Evolutionary conservation across 1,140 invertebrate species (phyloP).

Genomic region (Homalodisca vitripennis): DNA sequence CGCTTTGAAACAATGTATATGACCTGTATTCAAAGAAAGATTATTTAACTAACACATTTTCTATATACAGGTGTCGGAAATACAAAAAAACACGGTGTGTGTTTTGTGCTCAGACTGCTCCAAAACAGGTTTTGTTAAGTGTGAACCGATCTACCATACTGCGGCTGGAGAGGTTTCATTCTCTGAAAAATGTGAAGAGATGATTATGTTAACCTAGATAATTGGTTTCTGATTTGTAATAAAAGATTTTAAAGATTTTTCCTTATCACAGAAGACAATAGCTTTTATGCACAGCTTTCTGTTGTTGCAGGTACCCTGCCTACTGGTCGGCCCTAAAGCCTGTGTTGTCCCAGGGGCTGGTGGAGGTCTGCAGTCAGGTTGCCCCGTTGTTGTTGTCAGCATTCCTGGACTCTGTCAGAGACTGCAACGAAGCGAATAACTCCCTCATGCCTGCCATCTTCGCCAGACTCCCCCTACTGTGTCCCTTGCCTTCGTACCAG

Average conservation of each 20-base stretch:
- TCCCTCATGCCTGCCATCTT: not conserved
- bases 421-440: not conserved
- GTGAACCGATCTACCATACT: not conserved
- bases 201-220: not conserved
- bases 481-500: constrained; percentile 5
- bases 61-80: too few relatives aligned
- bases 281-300: not conserved
- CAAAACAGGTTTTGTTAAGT: not conserved
- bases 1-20: too few relatives aligned
- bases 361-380: not conserved
- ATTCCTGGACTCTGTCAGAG: not conserved
- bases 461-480: not conserved
- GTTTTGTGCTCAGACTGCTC: too few relatives aligned
- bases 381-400: not conserved
- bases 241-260: not conserved
- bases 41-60: too few relatives aligned
- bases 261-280: not conserved
- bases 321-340: not conserved
- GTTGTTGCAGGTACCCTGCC: not conserved
- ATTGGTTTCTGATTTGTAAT: not conserved
- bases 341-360: not conserved
- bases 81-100: too few relatives aligned
- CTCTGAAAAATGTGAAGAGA: not conserved
- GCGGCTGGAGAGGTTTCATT: not conserved
- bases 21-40: too few relatives aligned